These are phyloP conservation scores for Euzetes globulus DNA, from an alignment of 2,888 invertebrate species.

Conservation along the genomic window DNA sequence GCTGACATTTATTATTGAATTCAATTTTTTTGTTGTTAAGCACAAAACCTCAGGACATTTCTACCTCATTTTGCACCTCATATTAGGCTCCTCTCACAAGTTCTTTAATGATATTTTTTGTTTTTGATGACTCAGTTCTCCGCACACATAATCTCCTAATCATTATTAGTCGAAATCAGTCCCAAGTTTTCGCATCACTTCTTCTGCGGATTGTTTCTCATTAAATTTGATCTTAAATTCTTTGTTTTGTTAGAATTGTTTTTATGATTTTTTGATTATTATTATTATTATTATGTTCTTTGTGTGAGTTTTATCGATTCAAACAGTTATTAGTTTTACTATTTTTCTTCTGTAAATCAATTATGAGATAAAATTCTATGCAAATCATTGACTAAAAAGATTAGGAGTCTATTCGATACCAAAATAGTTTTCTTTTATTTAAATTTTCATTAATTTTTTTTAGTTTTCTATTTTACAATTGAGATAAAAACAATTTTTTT, in stretches of 20 bases:
- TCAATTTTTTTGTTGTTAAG: background rate
- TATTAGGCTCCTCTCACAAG: background rate
- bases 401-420: slow-evolving; percentile 11
- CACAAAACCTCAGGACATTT: slow-evolving; percentile 30
- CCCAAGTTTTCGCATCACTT: background rate
- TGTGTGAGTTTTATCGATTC: background rate
- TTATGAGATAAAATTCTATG: slow-evolving; percentile 25
- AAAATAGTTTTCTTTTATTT: background rate
- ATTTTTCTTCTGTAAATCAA: background rate
- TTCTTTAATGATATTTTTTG: background rate
- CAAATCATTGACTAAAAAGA: slow-evolving; percentile 18
- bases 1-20: background rate
- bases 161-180: slow-evolving; percentile 18
- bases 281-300: too few relatives aligned
- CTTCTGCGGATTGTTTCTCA: background rate
- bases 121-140: background rate
- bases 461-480: background rate
- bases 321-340: background rate
- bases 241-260: background rate
- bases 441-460: background rate
- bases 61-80: slow-evolving; percentile 28
- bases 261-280: background rate
- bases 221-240: background rate
- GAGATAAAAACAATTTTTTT: too few relatives aligned
- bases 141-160: slow-evolving; percentile 16